Evolutionary conservation across 30 jellyfish, hydroid and myxozoan species (phyloP), one percentile per base, ranked within the genome.

Genomic region (Cassiopea andromeda): DNA sequence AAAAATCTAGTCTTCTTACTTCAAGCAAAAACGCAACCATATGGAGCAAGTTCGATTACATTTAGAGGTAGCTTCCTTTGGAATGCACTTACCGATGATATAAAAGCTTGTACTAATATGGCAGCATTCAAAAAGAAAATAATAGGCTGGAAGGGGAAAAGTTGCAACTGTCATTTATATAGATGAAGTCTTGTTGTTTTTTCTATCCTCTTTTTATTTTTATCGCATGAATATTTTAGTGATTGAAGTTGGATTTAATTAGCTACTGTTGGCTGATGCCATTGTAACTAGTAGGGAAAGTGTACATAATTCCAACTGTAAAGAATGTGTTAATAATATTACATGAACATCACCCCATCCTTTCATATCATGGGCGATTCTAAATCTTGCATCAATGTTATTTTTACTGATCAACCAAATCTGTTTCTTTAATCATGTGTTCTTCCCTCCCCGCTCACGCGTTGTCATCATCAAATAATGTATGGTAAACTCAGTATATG

Each of bases 361-460:
- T 27, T 27, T 70, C 89, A 80, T 60, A 8, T 80, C 83, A 80
- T 80, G 80, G 89, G 89, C 38, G 49, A 80, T 15, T 80, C 89
- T 45, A 80, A 59, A 49, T 80, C 89, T 80, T 50, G 48, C 66
- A 59, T 80, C 48, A 83, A 59, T 60, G 75, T 80, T 58, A 78
- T 58, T 43, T 80, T 80, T 80, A 80, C 89, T 45, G 89, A 80
- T 60, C 89, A 50, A 60, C 66, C 89, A 59, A 80, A 80, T 80
- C 89, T 80, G 81, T 80, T 80, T 58, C 80, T 80, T 50, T 57
- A 80, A 80, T 57, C 89, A 50, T 83, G 89, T 60, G 89, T 80
- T 44, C 80, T 50, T 83, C 84, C 80, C 69, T 44, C 89, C 19
- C 48, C 58, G 89, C 89, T 17, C 69, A 83, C 54, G 80, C 89